Conservation (phyloP, 2,113 vertebrate species). For the Ancistrus triradiatus region DNA sequence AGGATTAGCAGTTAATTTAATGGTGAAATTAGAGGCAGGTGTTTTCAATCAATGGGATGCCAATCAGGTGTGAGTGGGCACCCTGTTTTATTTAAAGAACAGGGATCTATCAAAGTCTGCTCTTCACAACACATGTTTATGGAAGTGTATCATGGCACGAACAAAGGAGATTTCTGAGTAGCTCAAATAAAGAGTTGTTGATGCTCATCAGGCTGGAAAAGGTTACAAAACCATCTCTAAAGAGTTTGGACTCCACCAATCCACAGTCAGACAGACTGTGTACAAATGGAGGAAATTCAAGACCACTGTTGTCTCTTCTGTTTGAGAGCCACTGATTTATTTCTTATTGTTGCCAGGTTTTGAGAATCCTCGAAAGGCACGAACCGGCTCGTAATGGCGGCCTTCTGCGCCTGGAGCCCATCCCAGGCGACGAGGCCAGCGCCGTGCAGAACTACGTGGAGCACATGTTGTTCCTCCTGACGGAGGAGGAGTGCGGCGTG, state of each 20-base stretch:
- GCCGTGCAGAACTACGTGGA: constrained; percentile 97
- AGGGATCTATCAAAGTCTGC: too few relatives aligned
- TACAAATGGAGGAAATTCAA: not conserved
- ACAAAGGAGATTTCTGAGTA: not conserved
- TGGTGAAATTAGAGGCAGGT: too few relatives aligned
- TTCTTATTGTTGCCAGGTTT: constrained; percentile 75
- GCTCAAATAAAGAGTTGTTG: too few relatives aligned
- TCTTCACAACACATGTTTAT: too few relatives aligned
- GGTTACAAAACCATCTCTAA: too few relatives aligned
- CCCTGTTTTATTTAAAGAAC: too few relatives aligned
- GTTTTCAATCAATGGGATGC: too few relatives aligned
- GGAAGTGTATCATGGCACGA: too few relatives aligned
- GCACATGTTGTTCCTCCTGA: constrained; percentile 93
- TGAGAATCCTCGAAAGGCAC: constrained; percentile 90
- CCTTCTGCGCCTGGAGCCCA: constrained; percentile 57
- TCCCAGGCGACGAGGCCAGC: constrained; percentile 87
- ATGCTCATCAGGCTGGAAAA: too few relatives aligned
- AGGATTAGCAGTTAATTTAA: too few relatives aligned
- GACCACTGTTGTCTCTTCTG: not conserved
- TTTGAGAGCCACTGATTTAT: not conserved
- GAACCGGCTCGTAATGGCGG: constrained; percentile 70
- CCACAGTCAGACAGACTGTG: not conserved
- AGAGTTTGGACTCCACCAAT: too few relatives aligned
- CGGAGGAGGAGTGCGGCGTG: constrained; percentile 84
- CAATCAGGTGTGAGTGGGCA: too few relatives aligned